Base-by-base conservation (phyloP, 2,888 invertebrate species). In the Cheiracanthium punctorium region DNA sequence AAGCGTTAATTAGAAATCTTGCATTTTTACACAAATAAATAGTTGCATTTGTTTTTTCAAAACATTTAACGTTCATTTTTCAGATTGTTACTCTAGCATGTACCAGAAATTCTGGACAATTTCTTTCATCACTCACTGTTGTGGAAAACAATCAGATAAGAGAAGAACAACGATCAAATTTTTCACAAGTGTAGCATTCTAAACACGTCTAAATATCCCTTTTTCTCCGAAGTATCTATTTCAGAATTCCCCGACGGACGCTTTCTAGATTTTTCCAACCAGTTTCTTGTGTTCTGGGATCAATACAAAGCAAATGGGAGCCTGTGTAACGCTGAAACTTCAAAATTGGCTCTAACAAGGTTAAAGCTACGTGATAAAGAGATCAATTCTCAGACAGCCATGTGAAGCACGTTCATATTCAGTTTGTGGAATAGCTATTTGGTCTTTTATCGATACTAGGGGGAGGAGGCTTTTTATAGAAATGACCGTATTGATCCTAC, bases 311-410 rank as follows among this genome's bases (percentile, higher is more conserved):
- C 70, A 69, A 48, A 74, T 43, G 70, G 74, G n/a, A 80, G 29
- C 28, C 32, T 33, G 17, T 20, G 48, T 73, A 72, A 41, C 17
- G 43, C 64, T 41, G 65, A 71, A 76, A 71, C 71, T 82, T 76
- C 82, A 76, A 82, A 82, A 82, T 77, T 82, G 76, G 82, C 82
- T 82, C 82, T 82, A 82, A 82, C 82, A 82, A 82, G 82, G 82
- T 82, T 82, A 82, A 77, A 82, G 76, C 82, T 82, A 82, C 82
- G 82, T 82, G 82, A 82, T 82, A 77, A 82, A 82, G 82, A 82
- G 82, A 64, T 58, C 72, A 41, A 76, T 82, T 76, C 72, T 24
- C 70, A 37, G 72, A 75, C 75, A 65, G 70, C 72, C 71, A 67
- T 37, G 14, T 43, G 37, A 70, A 75, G 70, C 76, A 76, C 76